Evolutionary conservation across 1,140 invertebrate species (phyloP), one percentile per base, ranked within the genome.

Genomic region (Atta colombica): DNA sequence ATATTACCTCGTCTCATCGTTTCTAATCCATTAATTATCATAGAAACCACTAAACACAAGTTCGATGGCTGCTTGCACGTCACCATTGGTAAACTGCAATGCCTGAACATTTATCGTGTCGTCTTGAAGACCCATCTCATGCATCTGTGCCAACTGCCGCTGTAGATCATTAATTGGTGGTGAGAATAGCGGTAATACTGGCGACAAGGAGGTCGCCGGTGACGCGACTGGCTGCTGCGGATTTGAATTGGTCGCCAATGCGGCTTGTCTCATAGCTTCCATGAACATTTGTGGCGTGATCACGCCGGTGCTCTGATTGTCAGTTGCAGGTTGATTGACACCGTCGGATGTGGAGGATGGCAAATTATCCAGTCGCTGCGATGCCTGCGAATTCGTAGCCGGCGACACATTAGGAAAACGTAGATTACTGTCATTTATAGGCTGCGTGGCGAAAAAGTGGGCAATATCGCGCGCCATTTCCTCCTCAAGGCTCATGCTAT

Each of bases 11-110:
- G 60, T 82, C n/a, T 1, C 14, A 18, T 77, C 49, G 12, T 75
- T n/a, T 2, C 14, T 12, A 12, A n/a, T 39, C 28, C 18, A 58
- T 92, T 88, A 94, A 91, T 94, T 94, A 66, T 94, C 94, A 77
- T 91, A 92, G 51, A 95, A 94, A 39, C 96, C 96, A 87, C 95
- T 96, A 91, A 98, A 96, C 18, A 98, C 96, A 60, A 97, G 94
- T 93, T 98, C 98, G 58, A 99, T 97, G 16, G 98, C 98, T 68
- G 97, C 98, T 94, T 98, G 98, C 3, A 99, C 97, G 95, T 99
- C 97, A 3, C 98, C 98, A 93, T 97, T 97, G 10, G 98, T 97
- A 21, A 98, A 96, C 87, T 97, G 96, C 45, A 99, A 95, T 28
- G 98, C 98, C 95, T 97, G 97, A 39, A 99, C 94, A 95, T 99